Evolutionary conservation across 1,140 invertebrate genomes (phyloP), one percentile per base, ranked within the genome.

Genomic region (Drosophila busckii): DNA sequence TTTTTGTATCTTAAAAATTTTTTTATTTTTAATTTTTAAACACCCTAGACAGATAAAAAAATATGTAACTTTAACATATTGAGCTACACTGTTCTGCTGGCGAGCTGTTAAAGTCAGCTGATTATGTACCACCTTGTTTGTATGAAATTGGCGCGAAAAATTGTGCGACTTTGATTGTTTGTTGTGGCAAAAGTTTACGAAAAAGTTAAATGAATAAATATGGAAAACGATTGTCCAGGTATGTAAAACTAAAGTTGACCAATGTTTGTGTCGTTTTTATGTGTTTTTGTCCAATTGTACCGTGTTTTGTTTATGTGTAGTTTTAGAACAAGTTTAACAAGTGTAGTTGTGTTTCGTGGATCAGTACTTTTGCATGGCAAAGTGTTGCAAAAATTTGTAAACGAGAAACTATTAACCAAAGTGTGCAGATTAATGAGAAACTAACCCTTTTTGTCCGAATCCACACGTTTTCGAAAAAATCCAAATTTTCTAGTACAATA

Each of bases 381-480:
- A 42, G n/a, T 2, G 8, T 42, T 9, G 40, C 22, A 28, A 42
- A 42, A 25, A 28, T 20, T 45, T 45, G 5, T 31, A 45, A 29
- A 2, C 19, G 17, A 31, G 3, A 31, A 22, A 16, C 1, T 19
- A 22, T 45, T 45, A 32, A 32, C 28, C 6, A 32, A 45, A 31
- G 28, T 23, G 15, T 48, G n/a, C n/a, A n/a, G n/a, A n/a, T n/a
- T n/a, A n/a, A n/a, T n/a, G n/a, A 40, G 16, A 44, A 28, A 17
- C n/a, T 44, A 44, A 44, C 29, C 22, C 23, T 44, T 28, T 41
- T 15, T 41, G 22, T 41, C 22, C 17, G 10, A 41, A 41, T 25
- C 17, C 38, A 41, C 38, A 41, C 20, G 37, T 9, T 41, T 41
- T 41, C 7, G 37, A 26, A 22, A 41, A 41, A 41, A 41, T 41